Conservation (phyloP, 23 tunicate genomes). For the Clavelina lepadiformis region DNA sequence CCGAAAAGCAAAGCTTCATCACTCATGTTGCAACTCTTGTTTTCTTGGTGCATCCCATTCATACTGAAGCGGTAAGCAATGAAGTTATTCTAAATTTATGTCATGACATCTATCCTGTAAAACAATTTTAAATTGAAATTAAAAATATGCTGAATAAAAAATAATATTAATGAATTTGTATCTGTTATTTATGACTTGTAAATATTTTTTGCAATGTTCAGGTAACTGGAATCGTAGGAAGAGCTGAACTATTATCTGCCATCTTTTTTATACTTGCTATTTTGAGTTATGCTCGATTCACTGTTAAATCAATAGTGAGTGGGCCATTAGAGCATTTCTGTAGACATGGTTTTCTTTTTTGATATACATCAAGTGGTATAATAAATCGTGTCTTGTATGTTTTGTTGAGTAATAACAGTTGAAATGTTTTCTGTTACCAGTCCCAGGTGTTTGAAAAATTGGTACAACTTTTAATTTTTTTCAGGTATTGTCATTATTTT, state of each 20-base stretch:
- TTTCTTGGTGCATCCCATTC: constrained; percentile 81
- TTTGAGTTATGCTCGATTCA: constrained; percentile 33
- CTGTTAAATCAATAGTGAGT: constrained; percentile 31
- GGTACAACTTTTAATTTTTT: too few species aligned
- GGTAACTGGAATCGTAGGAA: constrained; percentile 85
- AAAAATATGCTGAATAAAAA: neutral
- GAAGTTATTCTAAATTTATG: too few species aligned
- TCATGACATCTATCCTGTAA: too few species aligned
- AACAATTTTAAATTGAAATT: neutral
- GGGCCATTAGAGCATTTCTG: too few species aligned
- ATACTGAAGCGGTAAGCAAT: constrained; percentile 83
- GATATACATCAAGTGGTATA: too few species aligned
- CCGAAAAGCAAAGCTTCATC: neutral
- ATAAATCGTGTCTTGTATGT: too few species aligned
- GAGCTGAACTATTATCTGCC: constrained; percentile 86
- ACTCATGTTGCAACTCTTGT: constrained; percentile 45
- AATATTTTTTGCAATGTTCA: constrained; percentile 9
- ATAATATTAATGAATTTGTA: neutral
- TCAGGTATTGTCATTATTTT: constrained; percentile 41
- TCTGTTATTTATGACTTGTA: constrained; percentile 5
- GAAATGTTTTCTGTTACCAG: too few species aligned
- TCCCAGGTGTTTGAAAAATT: too few species aligned
- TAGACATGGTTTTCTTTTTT: too few species aligned
- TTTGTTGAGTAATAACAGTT: too few species aligned
- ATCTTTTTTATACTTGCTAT: constrained; percentile 61